Percentiles rank a stretch among this genome's conserved stretches.
These are phyloP conservation scores for Eutolmus rufibarbis DNA, from an alignment of 2,888 invertebrate species.

Conservation along the genomic window DNA sequence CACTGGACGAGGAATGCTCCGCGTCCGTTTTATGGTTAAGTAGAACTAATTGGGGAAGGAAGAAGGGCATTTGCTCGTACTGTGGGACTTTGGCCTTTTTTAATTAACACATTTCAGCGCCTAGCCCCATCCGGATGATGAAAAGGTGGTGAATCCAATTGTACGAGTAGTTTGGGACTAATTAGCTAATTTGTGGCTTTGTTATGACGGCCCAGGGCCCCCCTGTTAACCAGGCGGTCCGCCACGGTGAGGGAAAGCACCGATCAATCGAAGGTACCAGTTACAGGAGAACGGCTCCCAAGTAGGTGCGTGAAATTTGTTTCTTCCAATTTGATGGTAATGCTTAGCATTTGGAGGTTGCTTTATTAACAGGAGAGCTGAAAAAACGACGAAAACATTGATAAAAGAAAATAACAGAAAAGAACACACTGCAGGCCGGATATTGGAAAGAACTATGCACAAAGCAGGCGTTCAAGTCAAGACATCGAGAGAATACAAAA, in stretches of 20 bases:
- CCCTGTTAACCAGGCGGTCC: neutral
- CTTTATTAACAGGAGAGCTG: neutral
- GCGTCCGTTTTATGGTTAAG: neutral
- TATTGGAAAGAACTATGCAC: neutral
- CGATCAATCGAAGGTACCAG: neutral
- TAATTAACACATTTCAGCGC: neutral
- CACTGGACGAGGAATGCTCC: neutral
- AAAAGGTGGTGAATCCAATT: neutral
- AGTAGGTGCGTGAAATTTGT: neutral
- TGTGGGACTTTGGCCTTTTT: neutral
- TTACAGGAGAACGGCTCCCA: neutral
- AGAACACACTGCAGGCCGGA: neutral
- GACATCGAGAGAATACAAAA: no score
- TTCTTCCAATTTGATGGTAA: neutral
- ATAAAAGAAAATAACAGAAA: neutral
- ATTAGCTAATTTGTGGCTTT: neutral
- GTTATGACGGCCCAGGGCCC: neutral
- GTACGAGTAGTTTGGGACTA: neutral
- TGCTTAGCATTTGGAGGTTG: neutral
- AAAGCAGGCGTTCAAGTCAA: neutral
- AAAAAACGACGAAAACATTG: neutral
- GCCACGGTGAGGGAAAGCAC: neutral
- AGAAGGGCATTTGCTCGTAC: neutral
- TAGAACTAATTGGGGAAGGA: neutral
- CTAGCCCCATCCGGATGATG: neutral